Conservation (phyloP, 2,888 invertebrate species). For the Ganaspis brasiliensis region DNA sequence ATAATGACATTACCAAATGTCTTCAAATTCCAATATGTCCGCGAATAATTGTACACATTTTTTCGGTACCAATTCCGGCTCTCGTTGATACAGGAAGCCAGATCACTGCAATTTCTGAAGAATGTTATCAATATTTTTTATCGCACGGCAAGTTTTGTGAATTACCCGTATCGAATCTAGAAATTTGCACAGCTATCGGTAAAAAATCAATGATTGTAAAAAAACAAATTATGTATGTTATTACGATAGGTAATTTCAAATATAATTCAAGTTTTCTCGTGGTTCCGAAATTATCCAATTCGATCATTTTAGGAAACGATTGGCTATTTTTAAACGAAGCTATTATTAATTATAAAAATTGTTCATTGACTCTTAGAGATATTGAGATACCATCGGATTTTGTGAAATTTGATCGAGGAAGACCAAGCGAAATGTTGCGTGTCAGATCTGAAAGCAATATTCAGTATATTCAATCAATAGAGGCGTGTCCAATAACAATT, state of each 20-base stretch:
- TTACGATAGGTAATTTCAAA: too few relatives aligned
- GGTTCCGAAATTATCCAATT: too few relatives aligned
- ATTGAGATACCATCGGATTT: slow-evolving; percentile 31
- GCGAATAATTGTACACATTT: background rate
- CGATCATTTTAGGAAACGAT: too few relatives aligned
- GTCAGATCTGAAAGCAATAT: too few relatives aligned
- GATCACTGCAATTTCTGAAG: slow-evolving; percentile 15
- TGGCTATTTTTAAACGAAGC: slow-evolving; percentile 7
- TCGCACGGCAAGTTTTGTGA: background rate
- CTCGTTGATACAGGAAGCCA: slow-evolving; percentile 41
- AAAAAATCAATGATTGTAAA: slow-evolving; percentile 13
- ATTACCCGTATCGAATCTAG: slow-evolving; percentile 30
- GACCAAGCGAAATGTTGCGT: too few relatives aligned
- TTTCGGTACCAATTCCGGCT: slow-evolving; percentile 16
- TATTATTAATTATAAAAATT: background rate
- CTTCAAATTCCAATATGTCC: background rate
- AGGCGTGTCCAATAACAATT: too few relatives aligned
- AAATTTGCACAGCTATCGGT: slow-evolving; percentile 37
- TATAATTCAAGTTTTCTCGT: too few relatives aligned
- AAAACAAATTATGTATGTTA: background rate
- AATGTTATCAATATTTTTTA: slow-evolving; percentile 14
- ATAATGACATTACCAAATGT: background rate
- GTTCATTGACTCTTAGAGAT: background rate
- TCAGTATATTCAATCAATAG: too few relatives aligned
- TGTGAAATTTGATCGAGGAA: background rate